phyloP scores from a whole-genome alignment of 1,140 invertebrate species.

The Bradynema listronoti region DNA sequence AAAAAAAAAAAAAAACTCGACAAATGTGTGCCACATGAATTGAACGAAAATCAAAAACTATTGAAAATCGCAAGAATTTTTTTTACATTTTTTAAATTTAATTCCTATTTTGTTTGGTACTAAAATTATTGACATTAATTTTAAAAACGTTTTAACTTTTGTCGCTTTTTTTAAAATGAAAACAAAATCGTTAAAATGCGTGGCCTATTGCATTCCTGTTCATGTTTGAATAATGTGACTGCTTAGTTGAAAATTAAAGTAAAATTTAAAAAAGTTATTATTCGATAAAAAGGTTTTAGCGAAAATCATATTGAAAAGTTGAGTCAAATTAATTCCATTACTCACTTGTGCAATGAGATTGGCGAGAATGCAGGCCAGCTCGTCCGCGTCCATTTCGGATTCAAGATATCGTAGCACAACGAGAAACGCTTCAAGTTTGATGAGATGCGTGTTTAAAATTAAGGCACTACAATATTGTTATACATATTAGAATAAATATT shows the following conservation, averaged over 20 bases:
- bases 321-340: not conserved
- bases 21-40: too few species aligned
- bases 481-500: slow-evolving; percentile 3
- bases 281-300: not conserved
- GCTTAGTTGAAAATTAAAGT: not conserved
- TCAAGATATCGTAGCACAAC: slow-evolving; percentile 70
- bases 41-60: too few species aligned
- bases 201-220: too few species aligned
- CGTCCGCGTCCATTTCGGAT: slow-evolving; percentile 78
- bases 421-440: slow-evolving; percentile 77
- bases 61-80: too few species aligned
- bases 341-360: slow-evolving; percentile 85
- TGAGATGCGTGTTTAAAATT: slow-evolving; percentile 80
- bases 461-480: slow-evolving; percentile 64
- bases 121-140: too few species aligned
- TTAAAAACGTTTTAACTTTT: too few species aligned
- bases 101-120: too few species aligned
- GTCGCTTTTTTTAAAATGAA: too few species aligned
- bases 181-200: too few species aligned
- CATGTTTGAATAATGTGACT: too few species aligned
- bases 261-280: not conserved
- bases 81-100: too few species aligned
- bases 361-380: slow-evolving; percentile 88
- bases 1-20: too few species aligned
- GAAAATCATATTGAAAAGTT: not conserved